These are phyloP conservation scores for Cyclopterus lumpus DNA, from an alignment of 2,797 vertebrate genomes.

Conservation along the genomic window DNA sequence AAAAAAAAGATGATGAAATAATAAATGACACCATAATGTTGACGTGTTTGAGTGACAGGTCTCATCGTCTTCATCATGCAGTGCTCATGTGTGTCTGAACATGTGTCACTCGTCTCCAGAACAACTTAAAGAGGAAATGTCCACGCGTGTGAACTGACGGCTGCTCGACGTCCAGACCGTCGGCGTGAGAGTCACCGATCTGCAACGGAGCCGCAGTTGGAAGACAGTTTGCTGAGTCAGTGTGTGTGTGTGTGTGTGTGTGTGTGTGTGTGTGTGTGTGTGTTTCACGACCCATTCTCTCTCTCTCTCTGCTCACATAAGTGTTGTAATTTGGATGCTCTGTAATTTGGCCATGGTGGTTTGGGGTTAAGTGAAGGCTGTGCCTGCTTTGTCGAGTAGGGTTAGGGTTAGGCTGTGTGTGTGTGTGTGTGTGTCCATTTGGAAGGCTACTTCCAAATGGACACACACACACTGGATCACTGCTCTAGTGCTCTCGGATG, in stretches of 20 bases:
- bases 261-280: slow-evolving; percentile 25
- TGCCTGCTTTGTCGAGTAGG: slow-evolving; percentile 73
- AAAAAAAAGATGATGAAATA: too few species aligned
- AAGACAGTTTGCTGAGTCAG: slow-evolving; percentile 60
- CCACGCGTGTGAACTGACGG: too few species aligned
- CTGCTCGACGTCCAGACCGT: too few species aligned
- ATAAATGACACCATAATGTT: too few species aligned
- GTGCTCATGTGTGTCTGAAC: not conserved
- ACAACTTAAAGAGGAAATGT: not conserved
- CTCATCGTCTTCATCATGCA: not conserved
- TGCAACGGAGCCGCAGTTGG: slow-evolving; percentile 48
- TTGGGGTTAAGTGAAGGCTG: slow-evolving; percentile 84
- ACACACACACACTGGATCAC: slow-evolving; percentile 58
- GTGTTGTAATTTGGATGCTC: slow-evolving; percentile 83
- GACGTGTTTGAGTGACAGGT: too few species aligned
- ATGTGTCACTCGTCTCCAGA: too few species aligned
- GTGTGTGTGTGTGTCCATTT: too few species aligned
- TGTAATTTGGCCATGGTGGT: slow-evolving; percentile 84
- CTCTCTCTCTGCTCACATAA: slow-evolving; percentile 61
- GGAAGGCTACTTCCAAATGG: slow-evolving; percentile 68
- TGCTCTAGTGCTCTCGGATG: slow-evolving; percentile 67
- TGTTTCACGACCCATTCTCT: not conserved
- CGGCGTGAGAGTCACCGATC: slow-evolving; percentile 34
- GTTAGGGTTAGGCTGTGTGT: too few species aligned
- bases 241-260: too few species aligned